phyloP scores from a whole-genome alignment of 2,888 invertebrate species.

The Spilosoma lubricipeda region DNA sequence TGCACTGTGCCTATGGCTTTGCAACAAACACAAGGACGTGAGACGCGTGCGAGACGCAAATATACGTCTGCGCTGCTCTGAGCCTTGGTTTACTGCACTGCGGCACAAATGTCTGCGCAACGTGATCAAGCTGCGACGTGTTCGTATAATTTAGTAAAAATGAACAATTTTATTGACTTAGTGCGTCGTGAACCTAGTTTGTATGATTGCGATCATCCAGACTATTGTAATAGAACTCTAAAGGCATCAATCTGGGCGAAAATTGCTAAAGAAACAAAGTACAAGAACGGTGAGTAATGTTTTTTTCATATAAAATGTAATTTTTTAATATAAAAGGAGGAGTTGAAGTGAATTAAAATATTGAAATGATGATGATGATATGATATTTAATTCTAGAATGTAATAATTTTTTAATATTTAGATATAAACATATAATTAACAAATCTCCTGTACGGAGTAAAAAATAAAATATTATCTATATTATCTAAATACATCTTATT shows the following conservation, averaged over 20 bases:
- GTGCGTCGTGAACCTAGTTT: background rate
- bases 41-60: background rate
- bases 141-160: background rate
- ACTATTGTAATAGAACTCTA: background rate
- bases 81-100: background rate
- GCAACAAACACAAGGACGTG: no score
- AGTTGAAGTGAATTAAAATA: no score
- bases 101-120: background rate
- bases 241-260: background rate
- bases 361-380: no score
- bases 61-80: conserved; percentile 9
- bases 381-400: no score
- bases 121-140: background rate
- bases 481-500: background rate
- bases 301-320: background rate
- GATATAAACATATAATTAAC: no score
- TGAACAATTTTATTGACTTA: background rate
- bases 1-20: no score
- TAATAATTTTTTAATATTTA: no score
- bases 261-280: background rate
- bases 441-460: no score
- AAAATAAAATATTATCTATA: no score
- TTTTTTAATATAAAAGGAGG: background rate
- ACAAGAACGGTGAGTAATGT: background rate
- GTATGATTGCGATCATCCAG: conserved; percentile 1